These are phyloP conservation scores for Bujurquina vittata DNA, from an alignment of 2,113 vertebrate genomes.

Conservation along the genomic window DNA sequence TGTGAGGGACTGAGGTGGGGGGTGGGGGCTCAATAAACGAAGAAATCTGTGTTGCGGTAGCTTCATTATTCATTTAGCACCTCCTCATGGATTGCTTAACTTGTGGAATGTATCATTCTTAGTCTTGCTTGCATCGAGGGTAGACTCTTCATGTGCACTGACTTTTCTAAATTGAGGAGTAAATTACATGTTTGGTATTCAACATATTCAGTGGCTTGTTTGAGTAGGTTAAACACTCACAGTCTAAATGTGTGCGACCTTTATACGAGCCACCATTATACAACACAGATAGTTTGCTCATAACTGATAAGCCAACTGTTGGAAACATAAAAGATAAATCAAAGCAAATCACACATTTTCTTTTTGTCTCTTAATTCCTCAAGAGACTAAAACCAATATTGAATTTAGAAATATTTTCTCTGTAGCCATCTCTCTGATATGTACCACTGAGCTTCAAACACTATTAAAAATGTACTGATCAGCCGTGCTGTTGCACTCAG, in stretches of 20 bases:
- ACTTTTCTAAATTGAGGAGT: not conserved
- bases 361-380: not conserved
- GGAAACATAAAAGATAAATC: not conserved
- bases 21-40: not conserved
- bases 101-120: conserved; percentile 17
- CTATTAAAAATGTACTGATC: not conserved
- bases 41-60: conserved; percentile 38
- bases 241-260: not conserved
- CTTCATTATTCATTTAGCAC: conserved; percentile 62
- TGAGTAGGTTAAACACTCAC: not conserved
- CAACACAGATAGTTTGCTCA: not conserved
- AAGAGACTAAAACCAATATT: not conserved
- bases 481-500: not conserved
- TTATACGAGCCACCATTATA: not conserved
- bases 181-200: conserved; percentile 33
- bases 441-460: not conserved
- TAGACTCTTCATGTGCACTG: not conserved
- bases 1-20: not conserved
- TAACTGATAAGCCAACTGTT: not conserved
- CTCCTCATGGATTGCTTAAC: conserved; percentile 26
- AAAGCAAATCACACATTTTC: not conserved
- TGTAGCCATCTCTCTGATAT: not conserved
- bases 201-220: not conserved
- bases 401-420: not conserved
- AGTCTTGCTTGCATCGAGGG: not conserved